phyloP scores from a whole-genome alignment of 2,888 invertebrate species.

The Cephus nigrinus region DNA sequence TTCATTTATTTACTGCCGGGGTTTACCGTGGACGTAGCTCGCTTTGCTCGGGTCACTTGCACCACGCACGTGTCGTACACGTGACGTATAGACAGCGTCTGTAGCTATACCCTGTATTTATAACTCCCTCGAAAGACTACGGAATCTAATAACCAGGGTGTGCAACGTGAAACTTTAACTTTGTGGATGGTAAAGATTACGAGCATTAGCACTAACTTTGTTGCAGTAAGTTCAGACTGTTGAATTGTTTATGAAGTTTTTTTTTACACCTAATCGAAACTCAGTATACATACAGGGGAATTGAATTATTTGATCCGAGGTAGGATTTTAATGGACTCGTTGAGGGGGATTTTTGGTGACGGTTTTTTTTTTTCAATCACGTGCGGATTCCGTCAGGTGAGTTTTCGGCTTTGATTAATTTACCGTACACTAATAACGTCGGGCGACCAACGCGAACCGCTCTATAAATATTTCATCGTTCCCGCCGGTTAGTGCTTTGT shows the following conservation, averaged over 20 bases:
- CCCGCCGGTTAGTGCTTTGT: conserved; percentile 22
- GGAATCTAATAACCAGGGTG: no score
- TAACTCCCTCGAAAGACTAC: no score
- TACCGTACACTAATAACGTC: background rate
- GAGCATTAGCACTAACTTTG: background rate
- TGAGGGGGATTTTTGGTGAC: no score
- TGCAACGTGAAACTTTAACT: background rate
- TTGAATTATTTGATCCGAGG: background rate
- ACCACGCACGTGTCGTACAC: background rate
- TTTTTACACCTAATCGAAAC: background rate
- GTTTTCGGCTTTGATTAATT: background rate
- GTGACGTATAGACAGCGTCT: background rate
- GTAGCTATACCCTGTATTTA: no score
- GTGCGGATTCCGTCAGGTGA: background rate
- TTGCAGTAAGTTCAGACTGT: background rate
- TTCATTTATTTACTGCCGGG: background rate
- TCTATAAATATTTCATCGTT: background rate
- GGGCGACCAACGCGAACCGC: background rate
- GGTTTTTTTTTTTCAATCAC: background rate
- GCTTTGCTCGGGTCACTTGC: background rate
- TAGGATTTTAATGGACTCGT: no score
- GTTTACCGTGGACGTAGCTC: background rate
- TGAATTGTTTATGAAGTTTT: no score
- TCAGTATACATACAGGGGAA: background rate
- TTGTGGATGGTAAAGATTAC: background rate